Conservation (phyloP, 2,797 vertebrate species). For the Petrocephalus sullivani region DNA sequence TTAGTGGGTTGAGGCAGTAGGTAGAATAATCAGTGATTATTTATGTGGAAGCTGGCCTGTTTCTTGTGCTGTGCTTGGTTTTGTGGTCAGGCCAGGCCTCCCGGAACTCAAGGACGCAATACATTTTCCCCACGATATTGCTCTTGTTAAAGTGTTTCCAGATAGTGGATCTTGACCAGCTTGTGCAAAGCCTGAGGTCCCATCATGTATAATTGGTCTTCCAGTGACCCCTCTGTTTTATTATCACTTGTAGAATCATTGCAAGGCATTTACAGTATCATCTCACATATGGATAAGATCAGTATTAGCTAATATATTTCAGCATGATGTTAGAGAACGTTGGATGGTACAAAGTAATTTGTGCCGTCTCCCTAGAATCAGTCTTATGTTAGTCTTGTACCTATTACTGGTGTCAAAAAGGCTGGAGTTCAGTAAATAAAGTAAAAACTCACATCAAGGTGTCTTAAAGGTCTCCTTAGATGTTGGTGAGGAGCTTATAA, state of each 20-base stretch:
- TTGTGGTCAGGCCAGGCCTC: slow-evolving; percentile 50
- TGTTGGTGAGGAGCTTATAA: not conserved
- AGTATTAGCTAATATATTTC: not conserved
- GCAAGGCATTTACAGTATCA: not conserved
- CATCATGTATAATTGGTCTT: slow-evolving; percentile 44
- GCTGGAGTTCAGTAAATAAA: not conserved
- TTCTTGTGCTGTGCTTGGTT: slow-evolving; percentile 47
- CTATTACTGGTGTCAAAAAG: not conserved
- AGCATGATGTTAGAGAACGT: not conserved
- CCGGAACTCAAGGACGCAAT: slow-evolving; percentile 50
- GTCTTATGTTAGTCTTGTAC: not conserved
- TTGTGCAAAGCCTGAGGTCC: slow-evolving; percentile 49
- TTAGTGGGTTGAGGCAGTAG: not conserved
- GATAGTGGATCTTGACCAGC: slow-evolving; percentile 54
- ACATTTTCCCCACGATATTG: slow-evolving; percentile 45
- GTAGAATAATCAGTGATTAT: slow-evolving; percentile 41
- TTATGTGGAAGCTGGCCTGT: slow-evolving; percentile 39
- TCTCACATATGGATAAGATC: not conserved
- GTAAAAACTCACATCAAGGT: not conserved
- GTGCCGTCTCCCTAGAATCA: not conserved
- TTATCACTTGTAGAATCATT: not conserved
- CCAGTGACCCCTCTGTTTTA: not conserved
- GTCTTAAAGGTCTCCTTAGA: not conserved
- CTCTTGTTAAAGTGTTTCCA: slow-evolving; percentile 60
- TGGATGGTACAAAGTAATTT: not conserved